Percentiles rank a stretch among this genome's conserved stretches.
phyloP scores from a whole-genome alignment of 2,888 invertebrate species.

The Brenthis ino region DNA sequence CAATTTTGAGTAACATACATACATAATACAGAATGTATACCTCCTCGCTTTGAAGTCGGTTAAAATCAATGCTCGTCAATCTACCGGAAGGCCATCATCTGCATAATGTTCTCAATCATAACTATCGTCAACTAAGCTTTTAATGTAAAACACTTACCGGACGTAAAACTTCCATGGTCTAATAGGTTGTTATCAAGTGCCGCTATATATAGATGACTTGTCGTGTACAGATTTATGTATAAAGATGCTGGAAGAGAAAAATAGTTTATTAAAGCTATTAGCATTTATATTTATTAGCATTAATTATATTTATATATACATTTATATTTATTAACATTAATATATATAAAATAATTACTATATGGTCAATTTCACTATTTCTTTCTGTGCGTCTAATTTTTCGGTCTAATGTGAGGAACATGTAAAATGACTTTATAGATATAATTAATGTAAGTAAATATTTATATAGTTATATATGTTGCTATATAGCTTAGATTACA shows the following conservation, averaged over 20 bases:
- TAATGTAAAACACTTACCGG: slow-evolving; percentile 71
- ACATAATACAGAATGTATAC: not conserved
- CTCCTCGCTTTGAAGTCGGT: not conserved
- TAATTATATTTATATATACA: too few species aligned
- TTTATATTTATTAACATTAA: too few species aligned
- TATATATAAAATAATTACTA: not conserved
- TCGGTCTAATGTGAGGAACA: too few species aligned
- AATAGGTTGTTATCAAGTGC: slow-evolving; percentile 76
- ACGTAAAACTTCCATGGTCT: slow-evolving; percentile 71
- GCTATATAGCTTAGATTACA: too few species aligned
- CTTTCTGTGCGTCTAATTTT: too few species aligned
- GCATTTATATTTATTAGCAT: too few species aligned
- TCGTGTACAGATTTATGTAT: slow-evolving; percentile 51
- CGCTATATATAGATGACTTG: slow-evolving; percentile 71
- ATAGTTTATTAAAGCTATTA: not conserved
- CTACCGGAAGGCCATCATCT: slow-evolving; percentile 22
- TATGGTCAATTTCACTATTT: not conserved
- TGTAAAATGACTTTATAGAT: too few species aligned
- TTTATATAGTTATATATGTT: too few species aligned
- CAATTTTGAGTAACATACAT: too few species aligned
- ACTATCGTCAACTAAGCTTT: slow-evolving; percentile 48
- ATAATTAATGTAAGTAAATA: too few species aligned
- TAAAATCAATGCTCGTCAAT: too few species aligned
- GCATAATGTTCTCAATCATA: slow-evolving; percentile 17
- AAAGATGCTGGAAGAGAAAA: slow-evolving; percentile 47